Evolutionary conservation across 2,797 vertebrate species (phyloP).

Genomic region (Pseudochromis fuscus): DNA sequence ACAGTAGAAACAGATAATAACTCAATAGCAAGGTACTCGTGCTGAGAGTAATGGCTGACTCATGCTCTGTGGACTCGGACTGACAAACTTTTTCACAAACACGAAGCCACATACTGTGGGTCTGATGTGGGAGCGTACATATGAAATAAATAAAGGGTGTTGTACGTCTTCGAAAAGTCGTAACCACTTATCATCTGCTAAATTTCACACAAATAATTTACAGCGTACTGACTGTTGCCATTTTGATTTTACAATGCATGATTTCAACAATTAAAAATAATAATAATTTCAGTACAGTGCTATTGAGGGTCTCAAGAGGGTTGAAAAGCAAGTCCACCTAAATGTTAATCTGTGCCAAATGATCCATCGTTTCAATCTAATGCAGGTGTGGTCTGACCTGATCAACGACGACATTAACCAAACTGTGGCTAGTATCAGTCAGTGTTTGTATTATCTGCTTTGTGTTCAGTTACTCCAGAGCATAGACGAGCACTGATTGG

Average conservation of each 20-base stretch:
- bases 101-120: too few relatives aligned
- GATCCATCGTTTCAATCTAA: slow-evolving; percentile 5
- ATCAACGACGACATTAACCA: background rate
- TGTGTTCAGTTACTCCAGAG: slow-evolving; percentile 10
- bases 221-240: background rate
- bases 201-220: background rate
- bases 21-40: background rate
- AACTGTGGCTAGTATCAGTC: slow-evolving; percentile 9
- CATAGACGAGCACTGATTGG: too few relatives aligned
- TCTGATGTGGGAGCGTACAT: background rate
- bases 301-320: background rate
- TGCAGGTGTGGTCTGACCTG: slow-evolving; percentile 8
- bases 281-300: background rate
- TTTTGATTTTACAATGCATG: background rate
- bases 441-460: slow-evolving; percentile 7
- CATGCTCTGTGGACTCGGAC: too few relatives aligned
- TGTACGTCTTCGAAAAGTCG: background rate
- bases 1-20: background rate
- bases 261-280: background rate
- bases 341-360: slow-evolving; percentile 8
- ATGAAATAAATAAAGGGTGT: slow-evolving; percentile 8
- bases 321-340: background rate
- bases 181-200: background rate
- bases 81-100: background rate
- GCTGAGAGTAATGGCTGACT: slow-evolving; percentile 1